Evolutionary conservation across 2,888 invertebrate genomes (phyloP), one percentile per base, ranked within the genome.

Genomic region (Synergus itoensis): DNA sequence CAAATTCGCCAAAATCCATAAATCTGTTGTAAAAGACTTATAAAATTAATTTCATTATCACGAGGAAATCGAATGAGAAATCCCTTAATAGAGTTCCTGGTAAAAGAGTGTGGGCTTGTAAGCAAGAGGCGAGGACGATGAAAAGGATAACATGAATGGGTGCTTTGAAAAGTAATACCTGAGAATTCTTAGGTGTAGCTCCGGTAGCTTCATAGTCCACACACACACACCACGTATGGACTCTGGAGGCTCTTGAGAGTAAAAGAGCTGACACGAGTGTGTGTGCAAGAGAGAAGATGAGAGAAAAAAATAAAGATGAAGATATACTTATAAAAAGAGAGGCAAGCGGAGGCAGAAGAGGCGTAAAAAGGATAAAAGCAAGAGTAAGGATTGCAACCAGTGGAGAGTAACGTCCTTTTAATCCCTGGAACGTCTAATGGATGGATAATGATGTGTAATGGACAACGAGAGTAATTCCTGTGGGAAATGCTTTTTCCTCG

Each of bases 361-460:
- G 78, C 77, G 81, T 53, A 73, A 73, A 73, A 48, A 73, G 73
- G 73, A 73, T 73, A 73, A 73, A 73, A 73, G 73, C 73, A 73
- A 73, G n/a, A 73, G 28, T 73, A 73, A 73, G 16, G 73, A 73
- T 53, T 73, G 53, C 48, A 73, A 73, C 53, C 73, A 73, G 73
- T 73, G n/a, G 53, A 73, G 53, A 73, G 73, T 57, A 53, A 40
- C 12, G 53, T 73, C 53, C 73, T 73, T 73, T 73, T n/a, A 73
- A 73, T 73, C 73, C n/a, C 73, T 57, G n/a, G 53, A n/a, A 73
- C 18, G 73, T 76, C 83, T 87, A 87, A 87, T 87, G 87, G 87
- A 87, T 82, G 85, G 85, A 86, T 87, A 86, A 87, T 85, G 84
- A 84, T 82, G 83, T 83, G 83, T 78, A 73, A 73, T 73, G 69